These are phyloP conservation scores for Oryctolagus cuniculus DNA, from an alignment of 2,113 vertebrate genomes.

Conservation along the genomic window mOryCun1.1 NC_091438.1:35055001-35055500, in stretches of 20 bases:
- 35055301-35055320: not conserved
- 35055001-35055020: no score
- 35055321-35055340: not conserved
- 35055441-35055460: not conserved
- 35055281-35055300: not conserved
- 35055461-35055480: not conserved
- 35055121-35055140: no score
- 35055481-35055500: not conserved
- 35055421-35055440: not conserved
- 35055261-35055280: not conserved
- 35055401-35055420: not conserved
- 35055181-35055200: no score
- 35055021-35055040: no score
- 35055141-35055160: not conserved
- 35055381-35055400: not conserved
- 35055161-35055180: not conserved
- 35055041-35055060: no score
- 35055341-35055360: not conserved
- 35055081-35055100: no score
- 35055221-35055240: not conserved
- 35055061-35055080: no score
- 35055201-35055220: rapidly evolving
- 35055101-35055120: no score
- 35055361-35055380: not conserved
- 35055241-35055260: not conserved